Base-by-base conservation (phyloP, 2,888 invertebrate genomes). In the Pseudoips prasinana region DNA sequence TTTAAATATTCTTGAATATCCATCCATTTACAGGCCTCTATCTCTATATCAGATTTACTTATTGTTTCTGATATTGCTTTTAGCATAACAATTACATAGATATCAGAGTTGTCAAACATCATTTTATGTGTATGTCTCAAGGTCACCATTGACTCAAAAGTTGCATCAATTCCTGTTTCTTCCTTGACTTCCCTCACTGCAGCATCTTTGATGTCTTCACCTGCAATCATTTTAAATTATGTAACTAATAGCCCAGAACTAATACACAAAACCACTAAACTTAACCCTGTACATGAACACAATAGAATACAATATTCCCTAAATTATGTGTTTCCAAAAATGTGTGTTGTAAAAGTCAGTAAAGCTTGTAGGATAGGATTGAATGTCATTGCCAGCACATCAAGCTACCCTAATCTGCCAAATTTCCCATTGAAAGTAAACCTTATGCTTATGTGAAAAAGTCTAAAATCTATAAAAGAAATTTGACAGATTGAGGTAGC, bases 111-210 rank as follows among this genome's bases (percentile, higher is more conserved):
- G 0, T 91, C 93, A 74, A 94, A 96, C 69, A 91, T 91, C 33
- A 92, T 92, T 18, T 90, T 85, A 68, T 96, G 96, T 9, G 92
- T 90, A 65, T 98, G 98, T 44, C 97, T 90, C 27, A 96, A 89
- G 25, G 93, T 91, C 1, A 97, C 76, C 39, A 98, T 81, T 8
- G 94, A 93, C 36, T 92, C 90, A 74, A 96, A 98, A 58, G 92
- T 90, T 0, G 95, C 90, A 49, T 91, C 81, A 33, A 98, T 91
- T 28, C 95, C 95, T 0, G 98, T 98, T 86, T 98, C 98, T 86
- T 98, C 98, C 32, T 91, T 85, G 0, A 98, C 95, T 86, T 98
- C 98, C 47, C 98, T 90, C 31, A 93, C 90, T 0, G 94, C 96
- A 7, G 97, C 96, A 58, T 93, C 93, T 38, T 92, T 90, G 23